A percentile compares a stretch with the other conserved stretches of the same genome.
These are phyloP conservation scores for Agrilus cyanescens DNA, from an alignment of 2,888 invertebrate genomes.

Conservation along the genomic window DNA sequence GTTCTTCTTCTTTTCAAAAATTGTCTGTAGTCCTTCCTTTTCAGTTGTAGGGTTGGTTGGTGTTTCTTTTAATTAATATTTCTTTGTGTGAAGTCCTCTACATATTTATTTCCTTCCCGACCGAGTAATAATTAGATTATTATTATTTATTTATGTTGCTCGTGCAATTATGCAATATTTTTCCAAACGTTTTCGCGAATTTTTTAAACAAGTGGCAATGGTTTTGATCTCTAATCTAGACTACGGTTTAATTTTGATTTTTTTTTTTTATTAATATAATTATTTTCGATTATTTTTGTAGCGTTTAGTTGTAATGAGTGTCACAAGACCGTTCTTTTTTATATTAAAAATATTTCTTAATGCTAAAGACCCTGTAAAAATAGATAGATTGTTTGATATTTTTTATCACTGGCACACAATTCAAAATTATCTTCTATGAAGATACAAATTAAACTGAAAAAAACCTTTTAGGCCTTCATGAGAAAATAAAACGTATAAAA, in stretches of 20 bases:
- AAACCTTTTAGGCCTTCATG: conserved; percentile 6
- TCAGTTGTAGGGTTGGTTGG: too few species aligned
- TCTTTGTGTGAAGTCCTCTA: too few species aligned
- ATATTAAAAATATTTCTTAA: conserved; percentile 5
- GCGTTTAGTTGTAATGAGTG: conserved; percentile 12
- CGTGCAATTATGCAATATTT: conserved; percentile 1
- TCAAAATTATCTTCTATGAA: conserved; percentile 30
- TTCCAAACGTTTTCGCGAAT: conserved; percentile 13
- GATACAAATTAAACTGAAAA: conserved; percentile 15
- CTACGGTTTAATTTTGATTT: conserved; percentile 10
- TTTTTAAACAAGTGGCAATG: conserved; percentile 33
- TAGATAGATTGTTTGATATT: conserved; percentile 13
- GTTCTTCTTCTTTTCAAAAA: too few species aligned
- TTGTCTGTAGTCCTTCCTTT: too few species aligned
- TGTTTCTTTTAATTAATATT: not conserved
- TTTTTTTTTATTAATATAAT: conserved; percentile 4
- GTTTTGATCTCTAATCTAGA: conserved; percentile 32
- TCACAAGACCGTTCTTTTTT: conserved; percentile 9
- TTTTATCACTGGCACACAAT: conserved; percentile 22
- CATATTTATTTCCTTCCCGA: too few species aligned
- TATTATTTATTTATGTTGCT: too few species aligned
- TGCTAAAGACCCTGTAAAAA: conserved; percentile 11
- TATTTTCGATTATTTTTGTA: conserved; percentile 26
- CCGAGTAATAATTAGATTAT: too few species aligned
- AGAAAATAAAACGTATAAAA: too few species aligned